phyloP scores from a whole-genome alignment of 2,113 vertebrate species.

The Myotis lucifugus region DNA sequence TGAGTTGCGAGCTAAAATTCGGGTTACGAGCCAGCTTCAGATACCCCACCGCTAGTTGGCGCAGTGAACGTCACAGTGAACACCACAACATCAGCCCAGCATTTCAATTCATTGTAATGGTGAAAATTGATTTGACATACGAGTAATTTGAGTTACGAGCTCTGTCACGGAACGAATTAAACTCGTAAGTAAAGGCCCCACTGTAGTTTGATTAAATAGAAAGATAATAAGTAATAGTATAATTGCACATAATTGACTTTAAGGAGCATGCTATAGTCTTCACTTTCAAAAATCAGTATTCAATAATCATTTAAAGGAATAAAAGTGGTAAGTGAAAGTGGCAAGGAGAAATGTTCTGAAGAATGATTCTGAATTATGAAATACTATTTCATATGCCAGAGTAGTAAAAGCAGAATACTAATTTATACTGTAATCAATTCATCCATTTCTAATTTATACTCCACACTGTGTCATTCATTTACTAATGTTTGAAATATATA shows the following conservation, averaged over 20 bases:
- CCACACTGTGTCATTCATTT: neutral
- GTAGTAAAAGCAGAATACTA: conserved; percentile 19
- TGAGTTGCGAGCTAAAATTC: no score
- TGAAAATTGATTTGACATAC: no score
- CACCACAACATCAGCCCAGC: no score
- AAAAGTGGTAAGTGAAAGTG: neutral
- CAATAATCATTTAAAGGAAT: neutral
- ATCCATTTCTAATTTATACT: conserved; percentile 46
- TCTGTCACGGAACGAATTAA: no score
- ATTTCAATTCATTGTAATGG: no score
- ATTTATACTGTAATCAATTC: neutral
- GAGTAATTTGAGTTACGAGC: no score
- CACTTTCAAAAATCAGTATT: conserved; percentile 4
- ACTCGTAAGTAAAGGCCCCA: no score
- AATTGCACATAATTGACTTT: neutral
- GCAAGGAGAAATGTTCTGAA: neutral
- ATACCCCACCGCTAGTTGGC: no score
- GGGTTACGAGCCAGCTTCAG: no score
- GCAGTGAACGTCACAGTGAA: no score
- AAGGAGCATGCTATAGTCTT: neutral
- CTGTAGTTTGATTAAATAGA: neutral
- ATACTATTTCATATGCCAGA: neutral
- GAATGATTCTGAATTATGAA: conserved; percentile 25
- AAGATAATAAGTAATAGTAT: neutral
- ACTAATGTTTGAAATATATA: neutral